These are phyloP conservation scores for Picus viridis DNA, from an alignment of 2,797 vertebrate genomes.

Conservation along the genomic window DNA sequence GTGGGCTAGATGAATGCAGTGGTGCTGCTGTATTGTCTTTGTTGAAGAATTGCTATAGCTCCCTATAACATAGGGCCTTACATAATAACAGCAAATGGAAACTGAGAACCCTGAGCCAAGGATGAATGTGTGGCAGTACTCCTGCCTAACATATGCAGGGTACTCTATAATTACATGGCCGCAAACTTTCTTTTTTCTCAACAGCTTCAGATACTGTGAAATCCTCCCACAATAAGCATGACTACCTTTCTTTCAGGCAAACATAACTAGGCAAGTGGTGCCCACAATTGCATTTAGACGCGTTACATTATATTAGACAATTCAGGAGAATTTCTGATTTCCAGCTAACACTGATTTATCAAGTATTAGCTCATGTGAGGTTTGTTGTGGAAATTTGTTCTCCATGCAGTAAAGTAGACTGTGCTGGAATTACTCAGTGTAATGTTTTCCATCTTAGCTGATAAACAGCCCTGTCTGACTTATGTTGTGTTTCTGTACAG, in stretches of 20 bases:
- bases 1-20: background rate
- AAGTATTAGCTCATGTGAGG: background rate
- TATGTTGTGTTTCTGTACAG: background rate
- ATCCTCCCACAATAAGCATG: background rate
- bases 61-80: background rate
- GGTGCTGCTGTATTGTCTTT: background rate
- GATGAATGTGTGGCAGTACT: accelerated
- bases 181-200: background rate
- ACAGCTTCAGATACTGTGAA: background rate
- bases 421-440: background rate
- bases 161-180: background rate
- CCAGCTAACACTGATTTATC: background rate
- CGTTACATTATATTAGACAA: background rate
- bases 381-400: background rate
- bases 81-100: background rate
- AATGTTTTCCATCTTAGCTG: background rate
- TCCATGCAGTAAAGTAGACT: background rate
- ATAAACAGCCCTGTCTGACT: slow-evolving; percentile 8
- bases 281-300: background rate
- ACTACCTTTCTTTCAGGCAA: background rate
- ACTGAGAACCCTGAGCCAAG: background rate
- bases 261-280: background rate
- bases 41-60: background rate
- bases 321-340: background rate
- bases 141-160: background rate